Evolutionary conservation across 2,113 vertebrate species (phyloP).

Genomic region (Melanostigma gelatinosum): DNA sequence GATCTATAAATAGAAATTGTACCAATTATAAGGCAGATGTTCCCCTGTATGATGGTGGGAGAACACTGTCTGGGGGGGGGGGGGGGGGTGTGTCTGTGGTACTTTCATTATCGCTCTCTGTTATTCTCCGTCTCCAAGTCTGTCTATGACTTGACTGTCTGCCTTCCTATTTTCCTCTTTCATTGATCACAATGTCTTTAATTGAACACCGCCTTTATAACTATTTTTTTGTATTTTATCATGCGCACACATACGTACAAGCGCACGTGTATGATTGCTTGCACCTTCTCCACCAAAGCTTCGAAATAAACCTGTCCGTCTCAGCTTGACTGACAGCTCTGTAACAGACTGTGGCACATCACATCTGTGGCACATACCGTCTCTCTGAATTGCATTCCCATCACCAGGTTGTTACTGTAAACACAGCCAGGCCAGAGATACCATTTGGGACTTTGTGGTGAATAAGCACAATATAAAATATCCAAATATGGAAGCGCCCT

Average conservation of each 20-base stretch:
- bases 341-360: constrained; percentile 43
- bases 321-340: constrained; percentile 51
- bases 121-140: constrained; percentile 39
- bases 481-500: constrained; percentile 41
- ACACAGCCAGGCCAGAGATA: background rate
- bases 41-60: constrained; percentile 69
- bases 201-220: constrained; percentile 1
- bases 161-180: constrained; percentile 10
- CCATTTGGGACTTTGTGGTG: constrained; percentile 29
- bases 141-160: constrained; percentile 23
- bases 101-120: constrained; percentile 57
- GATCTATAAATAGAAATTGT: constrained; percentile 81
- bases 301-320: constrained; percentile 31
- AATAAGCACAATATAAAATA: constrained; percentile 34
- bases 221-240: background rate
- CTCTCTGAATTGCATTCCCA: constrained; percentile 39
- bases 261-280: constrained; percentile 5
- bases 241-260: background rate
- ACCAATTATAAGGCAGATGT: constrained; percentile 81
- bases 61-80: constrained; percentile 39
- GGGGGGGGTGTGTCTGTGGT: constrained; percentile 48
- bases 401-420: constrained; percentile 37
- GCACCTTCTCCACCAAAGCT: constrained; percentile 24
- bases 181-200: background rate
- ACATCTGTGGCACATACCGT: too few relatives aligned